phyloP scores from a whole-genome alignment of 2,797 vertebrate species.

The Crenuchus spilurus region DNA sequence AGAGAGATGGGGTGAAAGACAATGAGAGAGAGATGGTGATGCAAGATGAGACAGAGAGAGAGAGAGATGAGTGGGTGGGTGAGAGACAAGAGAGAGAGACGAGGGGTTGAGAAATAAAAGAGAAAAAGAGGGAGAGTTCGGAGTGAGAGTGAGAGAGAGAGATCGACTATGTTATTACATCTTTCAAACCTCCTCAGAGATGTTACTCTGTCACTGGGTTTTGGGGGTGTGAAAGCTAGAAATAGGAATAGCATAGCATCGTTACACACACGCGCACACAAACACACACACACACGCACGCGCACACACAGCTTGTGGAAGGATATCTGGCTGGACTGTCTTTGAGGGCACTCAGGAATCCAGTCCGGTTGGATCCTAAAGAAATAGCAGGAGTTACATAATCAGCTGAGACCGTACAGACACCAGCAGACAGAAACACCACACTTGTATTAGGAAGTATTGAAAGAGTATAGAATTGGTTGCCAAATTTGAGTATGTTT shows the following conservation, averaged over 20 bases:
- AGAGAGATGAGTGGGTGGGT: no score
- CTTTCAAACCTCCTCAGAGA: conserved; percentile 24
- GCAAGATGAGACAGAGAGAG: no score
- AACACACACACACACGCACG: conserved; percentile 31
- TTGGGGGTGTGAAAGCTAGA: conserved; percentile 49
- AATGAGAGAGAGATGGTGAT: no score
- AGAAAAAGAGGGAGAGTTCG: neutral
- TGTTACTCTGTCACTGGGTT: conserved; percentile 45
- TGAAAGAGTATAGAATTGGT: no score
- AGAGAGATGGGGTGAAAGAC: neutral
- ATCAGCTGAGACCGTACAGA: conserved; percentile 29
- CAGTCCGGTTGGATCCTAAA: conserved; percentile 87
- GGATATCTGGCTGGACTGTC: conserved; percentile 97
- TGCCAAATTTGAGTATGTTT: no score
- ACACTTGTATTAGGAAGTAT: no score
- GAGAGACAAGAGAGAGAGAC: neutral
- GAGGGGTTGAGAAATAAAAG: neutral
- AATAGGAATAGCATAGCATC: conserved; percentile 51
- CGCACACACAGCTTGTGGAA: conserved; percentile 53
- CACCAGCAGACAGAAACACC: neutral
- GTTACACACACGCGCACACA: conserved; percentile 22
- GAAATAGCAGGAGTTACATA: conserved; percentile 35
- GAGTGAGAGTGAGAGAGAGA: conserved; percentile 15
- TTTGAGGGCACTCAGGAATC: conserved; percentile 91
- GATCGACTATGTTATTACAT: conserved; percentile 14